Conservation (phyloP, 2,888 invertebrate genomes). For the Byasa hedistus region DNA sequence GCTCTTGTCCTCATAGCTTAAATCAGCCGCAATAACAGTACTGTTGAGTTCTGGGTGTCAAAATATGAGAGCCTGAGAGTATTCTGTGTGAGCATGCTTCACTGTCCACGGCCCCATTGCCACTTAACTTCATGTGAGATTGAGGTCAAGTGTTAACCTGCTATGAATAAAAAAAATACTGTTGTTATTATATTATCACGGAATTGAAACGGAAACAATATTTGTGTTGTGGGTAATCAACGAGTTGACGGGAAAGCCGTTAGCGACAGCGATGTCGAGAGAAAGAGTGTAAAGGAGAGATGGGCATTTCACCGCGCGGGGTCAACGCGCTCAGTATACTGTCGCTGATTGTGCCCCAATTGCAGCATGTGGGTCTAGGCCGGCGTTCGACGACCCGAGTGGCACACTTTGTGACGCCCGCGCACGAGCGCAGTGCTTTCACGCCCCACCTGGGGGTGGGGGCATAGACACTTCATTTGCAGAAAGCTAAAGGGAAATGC, state of each 20-base stretch:
- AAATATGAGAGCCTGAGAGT: no score
- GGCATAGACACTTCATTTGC: slow-evolving; percentile 46
- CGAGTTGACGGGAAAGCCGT: slow-evolving; percentile 63
- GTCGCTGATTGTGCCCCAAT: slow-evolving; percentile 80
- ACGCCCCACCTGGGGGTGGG: slow-evolving; percentile 66
- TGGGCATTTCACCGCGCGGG: slow-evolving; percentile 77
- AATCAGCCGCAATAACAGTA: no score
- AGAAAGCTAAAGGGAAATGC: slow-evolving; percentile 67
- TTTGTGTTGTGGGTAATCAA: slow-evolving; percentile 32
- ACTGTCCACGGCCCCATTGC: no score
- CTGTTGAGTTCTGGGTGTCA: no score
- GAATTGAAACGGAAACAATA: slow-evolving; percentile 32
- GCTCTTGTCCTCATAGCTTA: no score
- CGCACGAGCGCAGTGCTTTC: slow-evolving; percentile 72
- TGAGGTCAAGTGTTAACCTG: no score
- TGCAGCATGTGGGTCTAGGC: slow-evolving; percentile 79
- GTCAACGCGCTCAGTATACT: slow-evolving; percentile 77
- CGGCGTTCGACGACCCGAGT: slow-evolving; percentile 79
- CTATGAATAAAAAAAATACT: neutral
- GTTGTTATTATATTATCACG: slow-evolving; percentile 2
- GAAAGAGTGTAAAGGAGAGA: slow-evolving; percentile 78
- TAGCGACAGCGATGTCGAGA: slow-evolving; percentile 57
- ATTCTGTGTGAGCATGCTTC: no score
- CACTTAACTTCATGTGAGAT: no score
- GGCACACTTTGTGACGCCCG: slow-evolving; percentile 74